A percentile compares a stretch with the other conserved stretches of the same genome.
Evolutionary conservation across 2,113 vertebrate genomes (phyloP).

Genomic region (Leptosomus discolor): DNA sequence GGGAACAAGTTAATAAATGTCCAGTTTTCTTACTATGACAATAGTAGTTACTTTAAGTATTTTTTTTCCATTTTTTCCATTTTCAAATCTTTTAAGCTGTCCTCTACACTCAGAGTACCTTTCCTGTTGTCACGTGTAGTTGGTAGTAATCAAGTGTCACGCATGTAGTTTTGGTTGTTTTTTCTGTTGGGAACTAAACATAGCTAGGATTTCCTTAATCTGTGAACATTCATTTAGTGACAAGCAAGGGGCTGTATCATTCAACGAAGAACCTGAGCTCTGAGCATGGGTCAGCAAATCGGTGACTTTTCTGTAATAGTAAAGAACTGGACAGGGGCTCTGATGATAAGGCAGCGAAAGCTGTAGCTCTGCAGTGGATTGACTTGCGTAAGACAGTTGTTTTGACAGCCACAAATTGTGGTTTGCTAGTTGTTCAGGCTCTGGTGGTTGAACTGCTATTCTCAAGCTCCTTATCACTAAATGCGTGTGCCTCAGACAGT

Average conservation of each 20-base stretch:
- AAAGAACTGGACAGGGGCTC: neutral
- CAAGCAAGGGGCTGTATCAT: neutral
- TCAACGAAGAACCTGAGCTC: neutral
- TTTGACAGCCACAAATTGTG: neutral
- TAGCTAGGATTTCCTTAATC: neutral
- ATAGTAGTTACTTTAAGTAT: neutral
- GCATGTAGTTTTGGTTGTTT: neutral
- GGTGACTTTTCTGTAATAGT: neutral
- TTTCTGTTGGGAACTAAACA: neutral
- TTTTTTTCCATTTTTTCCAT: neutral
- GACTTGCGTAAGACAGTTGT: neutral
- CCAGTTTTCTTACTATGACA: neutral
- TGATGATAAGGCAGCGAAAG: neutral
- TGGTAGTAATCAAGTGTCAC: neutral
- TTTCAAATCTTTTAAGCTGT: neutral
- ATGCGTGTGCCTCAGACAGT: neutral
- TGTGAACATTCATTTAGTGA: neutral
- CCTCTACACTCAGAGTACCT: neutral
- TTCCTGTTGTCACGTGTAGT: neutral
- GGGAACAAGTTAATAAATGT: neutral
- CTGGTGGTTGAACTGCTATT: neutral
- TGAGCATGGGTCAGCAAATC: neutral
- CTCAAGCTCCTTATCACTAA: neutral
- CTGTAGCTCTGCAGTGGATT: neutral
- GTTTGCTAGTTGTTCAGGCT: neutral